A percentile compares a stretch with the other conserved stretches of the same genome.
phyloP scores from a whole-genome alignment of 2,113 vertebrate species.

The Chelonoidis abingdonii region DNA sequence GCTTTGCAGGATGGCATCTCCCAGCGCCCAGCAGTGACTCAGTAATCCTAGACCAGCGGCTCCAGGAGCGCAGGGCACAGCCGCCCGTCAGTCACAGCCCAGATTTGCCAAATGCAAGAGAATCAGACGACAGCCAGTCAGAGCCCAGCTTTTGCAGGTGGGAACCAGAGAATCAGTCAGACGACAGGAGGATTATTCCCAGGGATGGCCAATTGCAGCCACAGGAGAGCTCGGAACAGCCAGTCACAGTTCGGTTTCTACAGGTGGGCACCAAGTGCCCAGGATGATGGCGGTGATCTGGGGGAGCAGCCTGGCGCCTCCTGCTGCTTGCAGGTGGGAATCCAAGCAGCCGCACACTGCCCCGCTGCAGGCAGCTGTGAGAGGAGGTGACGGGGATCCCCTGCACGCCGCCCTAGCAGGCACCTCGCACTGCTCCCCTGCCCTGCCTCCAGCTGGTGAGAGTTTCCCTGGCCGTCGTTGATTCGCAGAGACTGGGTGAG shows the following conservation, averaged over 20 bases:
- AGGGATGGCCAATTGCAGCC: slow-evolving; percentile 20
- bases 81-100: neutral
- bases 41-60: neutral
- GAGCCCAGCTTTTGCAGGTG: slow-evolving; percentile 27
- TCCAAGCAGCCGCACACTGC: too few species aligned
- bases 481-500: neutral
- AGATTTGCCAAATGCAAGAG: neutral
- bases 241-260: neutral
- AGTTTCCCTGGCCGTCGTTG: too few species aligned
- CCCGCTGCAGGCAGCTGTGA: neutral
- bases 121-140: slow-evolving; percentile 15
- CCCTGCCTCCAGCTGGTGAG: neutral
- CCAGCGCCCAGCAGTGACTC: neutral
- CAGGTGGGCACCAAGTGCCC: neutral
- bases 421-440: neutral
- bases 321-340: neutral
- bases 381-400: neutral
- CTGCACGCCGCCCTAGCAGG: rapidly evolving
- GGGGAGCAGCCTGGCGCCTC: neutral
- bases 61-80: neutral
- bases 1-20: neutral
- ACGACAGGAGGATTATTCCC: neutral
- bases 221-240: neutral
- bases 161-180: neutral
- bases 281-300: neutral